These are phyloP conservation scores for Allygus modestus DNA, from an alignment of 2,888 invertebrate genomes.

Conservation along the genomic window DNA sequence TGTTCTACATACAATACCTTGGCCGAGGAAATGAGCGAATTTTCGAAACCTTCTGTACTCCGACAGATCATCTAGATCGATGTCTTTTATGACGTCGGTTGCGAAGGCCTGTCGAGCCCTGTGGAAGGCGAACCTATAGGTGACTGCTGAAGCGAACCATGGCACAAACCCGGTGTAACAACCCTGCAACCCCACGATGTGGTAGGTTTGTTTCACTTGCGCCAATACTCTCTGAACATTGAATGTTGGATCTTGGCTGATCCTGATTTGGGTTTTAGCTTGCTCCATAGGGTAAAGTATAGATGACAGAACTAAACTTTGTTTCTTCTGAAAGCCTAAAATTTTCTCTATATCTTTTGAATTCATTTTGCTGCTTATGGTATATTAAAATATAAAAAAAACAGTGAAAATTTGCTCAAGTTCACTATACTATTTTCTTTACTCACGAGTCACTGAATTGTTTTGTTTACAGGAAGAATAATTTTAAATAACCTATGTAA, in stretches of 20 bases:
- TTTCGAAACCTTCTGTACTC: constrained; percentile 17
- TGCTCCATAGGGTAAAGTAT: not conserved
- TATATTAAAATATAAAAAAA: not conserved
- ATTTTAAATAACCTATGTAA: no score
- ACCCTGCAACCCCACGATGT: not conserved
- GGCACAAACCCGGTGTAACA: not conserved
- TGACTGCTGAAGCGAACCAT: not conserved
- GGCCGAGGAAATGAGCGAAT: not conserved
- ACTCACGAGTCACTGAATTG: no score
- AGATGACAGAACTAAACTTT: not conserved
- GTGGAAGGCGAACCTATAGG: not conserved
- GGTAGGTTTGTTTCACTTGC: not conserved
- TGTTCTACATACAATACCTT: not conserved
- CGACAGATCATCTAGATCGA: not conserved
- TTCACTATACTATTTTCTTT: no score
- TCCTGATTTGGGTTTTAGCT: not conserved
- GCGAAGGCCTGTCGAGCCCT: not conserved
- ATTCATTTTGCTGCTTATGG: not conserved
- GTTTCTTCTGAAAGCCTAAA: not conserved
- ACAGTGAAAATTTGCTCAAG: not conserved
- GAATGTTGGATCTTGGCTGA: not conserved
- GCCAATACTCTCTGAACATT: not conserved
- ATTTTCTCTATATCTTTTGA: not conserved
- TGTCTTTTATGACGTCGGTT: not conserved
- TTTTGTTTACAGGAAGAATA: no score